Conservation (phyloP, 2,888 invertebrate species). For the Dione vanillae region DNA sequence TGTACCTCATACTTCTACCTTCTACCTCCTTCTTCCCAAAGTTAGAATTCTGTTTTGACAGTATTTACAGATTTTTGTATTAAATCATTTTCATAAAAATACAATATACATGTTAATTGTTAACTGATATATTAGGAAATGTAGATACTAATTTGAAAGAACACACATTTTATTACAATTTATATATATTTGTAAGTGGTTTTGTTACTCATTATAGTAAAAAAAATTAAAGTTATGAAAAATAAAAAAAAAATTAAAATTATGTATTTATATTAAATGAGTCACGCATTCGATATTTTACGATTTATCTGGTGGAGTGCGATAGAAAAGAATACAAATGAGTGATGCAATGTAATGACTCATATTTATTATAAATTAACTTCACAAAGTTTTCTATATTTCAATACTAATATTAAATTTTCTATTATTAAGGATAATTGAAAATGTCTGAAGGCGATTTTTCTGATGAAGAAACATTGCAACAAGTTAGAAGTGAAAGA, state of each 20-base stretch:
- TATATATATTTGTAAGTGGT: not conserved
- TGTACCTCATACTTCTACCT: too few species aligned
- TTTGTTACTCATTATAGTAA: too few species aligned
- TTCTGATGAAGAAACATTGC: slow-evolving; percentile 10
- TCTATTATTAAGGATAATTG: not conserved
- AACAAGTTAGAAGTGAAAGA: not conserved
- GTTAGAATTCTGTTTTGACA: too few species aligned
- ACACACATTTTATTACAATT: not conserved
- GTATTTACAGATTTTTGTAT: too few species aligned
- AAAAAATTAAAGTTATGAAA: too few species aligned
- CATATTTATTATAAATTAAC: not conserved
- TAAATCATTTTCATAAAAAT: too few species aligned
- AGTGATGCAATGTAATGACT: slow-evolving; percentile 6
- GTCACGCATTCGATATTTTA: not conserved
- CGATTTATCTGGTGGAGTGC: not conserved
- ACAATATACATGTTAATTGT: too few species aligned
- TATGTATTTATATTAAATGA: not conserved
- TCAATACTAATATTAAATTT: too few species aligned
- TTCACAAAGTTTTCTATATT: not conserved
- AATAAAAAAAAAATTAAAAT: too few species aligned
- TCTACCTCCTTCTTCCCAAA: too few species aligned
- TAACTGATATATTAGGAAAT: too few species aligned
- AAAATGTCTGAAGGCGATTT: slow-evolving; percentile 1
- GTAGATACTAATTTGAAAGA: not conserved
- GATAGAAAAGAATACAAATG: not conserved